These are phyloP conservation scores for Laupala kohalensis DNA, from an alignment of 1,140 invertebrate genomes.

Conservation along the genomic window DNA sequence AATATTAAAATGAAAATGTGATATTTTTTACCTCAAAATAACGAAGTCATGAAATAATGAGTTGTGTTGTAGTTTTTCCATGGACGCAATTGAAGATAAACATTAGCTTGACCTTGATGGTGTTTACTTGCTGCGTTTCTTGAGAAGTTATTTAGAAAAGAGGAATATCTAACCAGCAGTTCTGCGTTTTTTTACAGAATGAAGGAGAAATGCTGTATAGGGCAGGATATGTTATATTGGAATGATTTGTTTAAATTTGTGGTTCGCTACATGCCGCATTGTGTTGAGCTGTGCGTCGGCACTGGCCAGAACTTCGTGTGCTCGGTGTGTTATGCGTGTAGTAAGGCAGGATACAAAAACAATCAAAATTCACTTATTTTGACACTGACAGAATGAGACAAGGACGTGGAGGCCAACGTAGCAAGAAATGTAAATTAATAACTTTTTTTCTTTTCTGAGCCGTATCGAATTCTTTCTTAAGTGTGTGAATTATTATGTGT, in stretches of 20 bases:
- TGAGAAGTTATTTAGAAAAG: slow-evolving; percentile 28
- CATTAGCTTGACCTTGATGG: slow-evolving; percentile 30
- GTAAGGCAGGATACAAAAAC: slow-evolving; percentile 23
- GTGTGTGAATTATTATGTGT: slow-evolving; percentile 2
- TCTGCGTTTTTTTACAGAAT: slow-evolving; percentile 20
- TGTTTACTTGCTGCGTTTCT: slow-evolving; percentile 34
- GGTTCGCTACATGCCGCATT: slow-evolving; percentile 9
- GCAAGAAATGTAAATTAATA: slow-evolving; percentile 34
- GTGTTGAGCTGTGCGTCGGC: slow-evolving; percentile 19
- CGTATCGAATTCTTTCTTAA: not conserved
- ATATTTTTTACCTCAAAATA: not conserved
- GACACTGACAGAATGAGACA: slow-evolving; percentile 33
- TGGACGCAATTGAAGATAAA: slow-evolving; percentile 8
- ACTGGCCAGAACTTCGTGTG: slow-evolving; percentile 19
- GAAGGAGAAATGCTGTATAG: slow-evolving; percentile 17
- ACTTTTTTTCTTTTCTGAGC: slow-evolving; percentile 16
- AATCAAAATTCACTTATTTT: slow-evolving; percentile 22
- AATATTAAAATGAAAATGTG: not conserved
- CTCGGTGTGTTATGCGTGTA: slow-evolving; percentile 20
- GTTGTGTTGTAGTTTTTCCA: slow-evolving; percentile 1
- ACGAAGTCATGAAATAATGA: not conserved
- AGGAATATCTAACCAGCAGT: slow-evolving; percentile 19
- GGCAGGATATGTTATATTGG: slow-evolving; percentile 16
- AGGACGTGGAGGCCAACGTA: slow-evolving; percentile 34
- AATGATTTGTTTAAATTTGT: slow-evolving; percentile 15